Conservation (phyloP, 2,797 vertebrate genomes). For the Gallinago stenura region DNA sequence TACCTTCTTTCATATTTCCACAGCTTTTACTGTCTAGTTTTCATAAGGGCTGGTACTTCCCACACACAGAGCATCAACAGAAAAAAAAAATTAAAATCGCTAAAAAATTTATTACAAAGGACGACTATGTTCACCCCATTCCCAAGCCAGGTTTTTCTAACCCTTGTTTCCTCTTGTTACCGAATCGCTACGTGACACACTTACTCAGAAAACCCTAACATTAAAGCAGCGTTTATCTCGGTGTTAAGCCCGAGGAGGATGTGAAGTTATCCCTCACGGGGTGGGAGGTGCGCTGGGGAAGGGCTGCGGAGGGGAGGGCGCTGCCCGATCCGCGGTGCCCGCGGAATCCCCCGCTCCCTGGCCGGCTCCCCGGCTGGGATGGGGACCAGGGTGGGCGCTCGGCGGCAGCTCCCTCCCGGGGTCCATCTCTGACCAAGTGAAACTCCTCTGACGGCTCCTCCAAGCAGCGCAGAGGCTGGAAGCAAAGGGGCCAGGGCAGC, state of each 20-base stretch:
- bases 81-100: neutral
- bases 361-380: neutral
- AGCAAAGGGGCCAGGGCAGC: accelerated
- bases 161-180: neutral
- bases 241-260: neutral
- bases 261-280: neutral
- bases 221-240: neutral
- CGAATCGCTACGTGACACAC: neutral
- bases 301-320: neutral
- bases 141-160: neutral
- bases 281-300: neutral
- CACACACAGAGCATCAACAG: neutral
- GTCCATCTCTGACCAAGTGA: neutral
- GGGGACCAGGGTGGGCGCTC: neutral
- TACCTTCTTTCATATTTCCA: neutral
- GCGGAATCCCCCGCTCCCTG: neutral
- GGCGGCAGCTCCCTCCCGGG: neutral
- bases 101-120: neutral
- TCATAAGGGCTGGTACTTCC: neutral
- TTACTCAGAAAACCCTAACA: neutral
- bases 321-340: neutral
- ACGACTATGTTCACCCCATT: neutral
- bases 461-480: neutral
- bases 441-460: neutral
- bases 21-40: neutral